Evolutionary conservation across 1,140 invertebrate species (phyloP), one percentile per base, ranked within the genome.

Genomic region (Anadara kagoshimensis): DNA sequence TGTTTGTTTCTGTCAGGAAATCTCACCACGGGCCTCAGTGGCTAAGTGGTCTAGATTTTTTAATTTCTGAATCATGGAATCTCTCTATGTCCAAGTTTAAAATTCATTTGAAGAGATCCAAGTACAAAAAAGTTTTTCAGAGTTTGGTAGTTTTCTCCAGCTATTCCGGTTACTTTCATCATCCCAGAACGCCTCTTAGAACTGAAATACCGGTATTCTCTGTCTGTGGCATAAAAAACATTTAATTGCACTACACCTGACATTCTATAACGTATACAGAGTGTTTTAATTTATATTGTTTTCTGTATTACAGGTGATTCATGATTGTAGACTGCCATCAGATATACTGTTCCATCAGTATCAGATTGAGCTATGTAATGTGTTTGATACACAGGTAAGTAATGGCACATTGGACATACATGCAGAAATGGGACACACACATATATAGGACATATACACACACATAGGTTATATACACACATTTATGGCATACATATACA

Each of bases 331-430:
- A n/a, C 64, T 78, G 26, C 54, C 71, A 7, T 83, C 83, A 18
- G 83, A 85, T 56, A 65, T 83, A 12, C 59, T 85, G 12, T 71
- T 73, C 59, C 83, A 85, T 61, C 75, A 82, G 62, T 83, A 76
- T 58, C 63, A 63, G 14, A 67, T 81, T 18, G 76, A 79, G 29
- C 75, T 85, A 10, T 45, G 82, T 22, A 85, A 85, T 56, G 73
- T 85, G 12, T 84, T 85, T 77, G 83, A 85, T 47, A 84, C 82
- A 44, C 80, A 85, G 80, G 83, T 83, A 67, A 68, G 62, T 57
- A 26, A n/a, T n/a, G n/a, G n/a, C n/a, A n/a, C n/a, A n/a, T n/a
- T n/a, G n/a, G n/a, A n/a, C n/a, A n/a, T n/a, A n/a, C n/a, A n/a
- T n/a, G n/a, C n/a, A n/a, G n/a, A n/a, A n/a, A n/a, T n/a, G n/a